Evolutionary conservation across 2,113 vertebrate genomes (phyloP), one percentile per base, ranked within the genome.

Genomic region (Anarhynchus alexandrinus): DNA sequence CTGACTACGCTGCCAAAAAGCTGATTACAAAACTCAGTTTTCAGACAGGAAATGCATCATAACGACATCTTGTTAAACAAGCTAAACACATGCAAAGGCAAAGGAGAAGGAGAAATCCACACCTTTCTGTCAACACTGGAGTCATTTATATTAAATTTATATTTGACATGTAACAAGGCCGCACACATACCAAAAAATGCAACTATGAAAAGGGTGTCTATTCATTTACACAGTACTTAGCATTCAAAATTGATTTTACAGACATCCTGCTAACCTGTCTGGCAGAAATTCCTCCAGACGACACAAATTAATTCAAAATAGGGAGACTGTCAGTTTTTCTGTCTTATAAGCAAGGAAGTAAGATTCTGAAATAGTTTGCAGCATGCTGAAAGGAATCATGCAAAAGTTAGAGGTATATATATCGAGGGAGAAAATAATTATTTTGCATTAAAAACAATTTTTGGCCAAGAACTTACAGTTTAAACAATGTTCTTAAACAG

Each of bases 161-260:
- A 90, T 93, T 87, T 96, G 92, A 86, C 71, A 65, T 15, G 54
- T 77, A 95, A 87, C 29, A 88, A 91, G 87, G 74, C 82, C 3
- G 11, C 61, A 86, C 34, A 81, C 83, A 82, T 38, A 77, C 7
- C 26, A 76, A 93, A 96, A 96, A 95, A 86, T 54, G 17, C 51
- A 80, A 95, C 82, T 66, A 80, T 94, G 71, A 94, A 96, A 96
- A 95, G 92, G 13, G 25, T 58, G 87, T 72, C 74, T 97, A 70
- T 94, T 93, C 92, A 88, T 80, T 94, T 86, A 70, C 42, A 88
- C 58, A 86, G 92, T 91, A 58, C 85, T 95, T 88, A 80, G 71
- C 79, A 96, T 96, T 96, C 90, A 90, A 77, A 95, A 96, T 77
- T 85, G 74, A 88, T 96, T 97, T 96, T 93, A 87, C 78, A 97